Evolutionary conservation across 2,888 invertebrate genomes (phyloP).

Genomic region (Sicus ferrugineus): DNA sequence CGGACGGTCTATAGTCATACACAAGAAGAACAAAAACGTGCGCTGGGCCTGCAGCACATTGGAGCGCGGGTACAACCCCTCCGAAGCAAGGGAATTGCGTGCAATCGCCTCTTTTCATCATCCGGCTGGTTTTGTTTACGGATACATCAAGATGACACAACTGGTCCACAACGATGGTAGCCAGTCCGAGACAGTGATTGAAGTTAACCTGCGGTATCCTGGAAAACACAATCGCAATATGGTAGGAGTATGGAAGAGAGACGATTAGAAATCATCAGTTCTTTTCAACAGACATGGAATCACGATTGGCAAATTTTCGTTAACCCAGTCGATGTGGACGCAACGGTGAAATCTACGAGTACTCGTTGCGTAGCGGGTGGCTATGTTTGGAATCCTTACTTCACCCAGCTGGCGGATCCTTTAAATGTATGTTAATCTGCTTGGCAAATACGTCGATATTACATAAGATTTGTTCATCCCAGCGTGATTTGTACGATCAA

Average conservation of each 20-base stretch:
- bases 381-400: slow-evolving; percentile 91
- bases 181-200: slow-evolving; percentile 88
- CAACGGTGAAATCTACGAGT: slow-evolving; percentile 78
- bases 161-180: slow-evolving; percentile 86
- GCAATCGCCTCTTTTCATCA: slow-evolving; percentile 93
- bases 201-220: slow-evolving; percentile 87
- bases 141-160: slow-evolving; percentile 88
- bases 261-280: background rate
- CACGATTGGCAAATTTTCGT: slow-evolving; percentile 93
- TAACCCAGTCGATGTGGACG: slow-evolving; percentile 91
- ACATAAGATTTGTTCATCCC: slow-evolving; percentile 42
- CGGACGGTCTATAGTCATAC: slow-evolving; percentile 86
- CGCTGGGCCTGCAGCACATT: slow-evolving; percentile 88
- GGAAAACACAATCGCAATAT: slow-evolving; percentile 84
- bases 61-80: slow-evolving; percentile 86
- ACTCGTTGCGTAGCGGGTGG: slow-evolving; percentile 91
- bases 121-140: slow-evolving; percentile 80
- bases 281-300: slow-evolving; percentile 71
- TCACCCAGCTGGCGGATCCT: slow-evolving; percentile 88
- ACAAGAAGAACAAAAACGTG: slow-evolving; percentile 71
- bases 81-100: slow-evolving; percentile 84
- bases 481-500: slow-evolving; percentile 83
- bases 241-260: slow-evolving; percentile 62
- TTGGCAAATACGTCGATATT: background rate
- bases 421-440: slow-evolving; percentile 73